Evolutionary conservation across 2,888 invertebrate genomes (phyloP), one percentile per base, ranked within the genome.

Genomic region (Tridacna gigas): DNA sequence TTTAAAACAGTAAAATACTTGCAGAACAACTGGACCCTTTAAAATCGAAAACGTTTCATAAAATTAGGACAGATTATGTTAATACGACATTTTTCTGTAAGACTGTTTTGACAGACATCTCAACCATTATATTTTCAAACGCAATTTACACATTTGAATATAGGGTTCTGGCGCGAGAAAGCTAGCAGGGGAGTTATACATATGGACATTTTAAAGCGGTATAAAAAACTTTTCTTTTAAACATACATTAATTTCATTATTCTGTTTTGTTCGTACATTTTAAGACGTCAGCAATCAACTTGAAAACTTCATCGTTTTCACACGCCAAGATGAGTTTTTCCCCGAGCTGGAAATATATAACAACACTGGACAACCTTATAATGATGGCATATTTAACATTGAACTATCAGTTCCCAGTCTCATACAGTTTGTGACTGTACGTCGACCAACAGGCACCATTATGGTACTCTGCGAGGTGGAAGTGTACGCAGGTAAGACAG

Each of bases 401-500:
- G 37, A 51, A n/a, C 5, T 73, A 9, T n/a, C 45, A 25, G 11
- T 28, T 15, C 37, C 47, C 9, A 26, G n/a, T n/a, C 28, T 26
- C 12, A 26, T 65, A 4, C 61, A 28, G 26, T 73, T 37, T 25
- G 74, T 79, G 15, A 48, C 63, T 4, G 18, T 79, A 7, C 28
- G 74, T 15, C 26, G 79, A 37, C 65, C 73, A 2, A n/a, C 74
- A 51, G 74, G 74, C 9, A 28, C 73, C 15, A 67, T 67, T 7
- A 37, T 79, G 28, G 73, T 73, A n/a, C 61, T 79, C 11, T 79
- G 79, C 63, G 79, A 79, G 51, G 79, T 79, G 12, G 56, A 79
- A 51, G 74, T 65, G 20, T 74, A 48, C 47, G 47, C 48, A 26
- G 63, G 79, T 79, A 79, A 45, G 45, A 13, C 20, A 25, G 3